Base-by-base conservation (phyloP, 2,888 invertebrate genomes). In the Cremastinae sp. region DNA sequence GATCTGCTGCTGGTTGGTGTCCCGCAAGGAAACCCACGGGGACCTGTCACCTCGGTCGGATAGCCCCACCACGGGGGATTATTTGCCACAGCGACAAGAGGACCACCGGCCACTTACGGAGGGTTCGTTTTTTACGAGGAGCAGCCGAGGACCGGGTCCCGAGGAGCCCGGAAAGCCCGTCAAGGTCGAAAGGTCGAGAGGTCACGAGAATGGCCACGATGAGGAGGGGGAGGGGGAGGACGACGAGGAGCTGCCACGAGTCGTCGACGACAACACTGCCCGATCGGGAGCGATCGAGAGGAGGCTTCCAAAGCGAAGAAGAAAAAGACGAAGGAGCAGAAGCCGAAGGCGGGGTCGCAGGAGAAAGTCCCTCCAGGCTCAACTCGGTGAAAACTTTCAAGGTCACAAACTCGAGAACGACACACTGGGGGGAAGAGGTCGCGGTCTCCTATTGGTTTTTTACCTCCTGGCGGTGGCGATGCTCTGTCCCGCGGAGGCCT, bases 391-490 rank as follows among this genome's bases (percentile, higher is more conserved):
- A 73, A 18, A 53, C 3, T 9, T 45, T 10, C 36, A 16, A 41
- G 58, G 49, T 43, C 28, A 41, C 7, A 65, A 43, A n/a, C 8
- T 4, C 22, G 20, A 9, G 3, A n/a, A 71, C 9, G 47, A 65
- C 10, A 73, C 72, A 75, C 14, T 36, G 43, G 68, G 22, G 16
- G 45, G 62, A 14, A 70, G 66, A 22, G 74, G 74, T 41, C 81
- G 83, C 74, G 82, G 81, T 14, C 70, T 85, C 41, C 74, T 88
- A 68, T 83, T 88, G 74, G 74, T 87, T 71, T 75, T 88, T 61
- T 88, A 86, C 76, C 83, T 88, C 64, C 79, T 88, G 78, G 84
- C 86, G 45, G 81, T 85, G 81, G 88, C 88, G 69, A 68, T 87
- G 20, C 80, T 87, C 10, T 84, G 84, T 80, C 82, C 85, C 75